A percentile compares a stretch with the other conserved stretches of the same genome.
Conservation (phyloP, 1,140 invertebrate species). For the Drosophila sulfurigaster region DNA sequence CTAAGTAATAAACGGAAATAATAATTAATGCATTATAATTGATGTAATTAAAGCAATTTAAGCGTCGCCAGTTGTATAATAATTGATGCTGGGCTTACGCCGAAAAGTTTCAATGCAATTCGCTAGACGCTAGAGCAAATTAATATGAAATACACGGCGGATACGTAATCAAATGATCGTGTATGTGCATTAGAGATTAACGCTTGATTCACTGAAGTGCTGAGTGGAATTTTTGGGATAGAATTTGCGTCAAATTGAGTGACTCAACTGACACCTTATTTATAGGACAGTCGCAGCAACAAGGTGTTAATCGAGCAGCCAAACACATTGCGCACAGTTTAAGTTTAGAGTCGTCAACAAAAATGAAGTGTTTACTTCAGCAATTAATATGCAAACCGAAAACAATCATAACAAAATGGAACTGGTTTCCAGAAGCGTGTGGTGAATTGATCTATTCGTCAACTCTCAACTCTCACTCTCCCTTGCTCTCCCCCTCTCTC, state of each 20-base stretch:
- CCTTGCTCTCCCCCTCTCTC: too few relatives aligned
- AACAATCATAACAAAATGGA: slow-evolving; percentile 4
- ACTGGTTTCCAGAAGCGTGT: slow-evolving; percentile 9
- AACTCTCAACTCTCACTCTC: not conserved
- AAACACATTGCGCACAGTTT: slow-evolving; percentile 19
- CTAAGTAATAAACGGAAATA: slow-evolving; percentile 13
- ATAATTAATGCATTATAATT: slow-evolving; percentile 26
- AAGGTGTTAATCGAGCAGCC: slow-evolving; percentile 13
- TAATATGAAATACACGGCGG: slow-evolving; percentile 1
- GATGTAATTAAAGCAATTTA: slow-evolving; percentile 26
- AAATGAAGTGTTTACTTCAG: not conserved
- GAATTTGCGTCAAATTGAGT: slow-evolving; percentile 17
- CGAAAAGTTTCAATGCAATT: not conserved
- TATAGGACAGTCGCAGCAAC: slow-evolving; percentile 16
- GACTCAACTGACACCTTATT: slow-evolving; percentile 32
- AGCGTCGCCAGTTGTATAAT: not conserved
- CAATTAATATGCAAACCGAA: slow-evolving; percentile 17
- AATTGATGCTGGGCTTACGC: not conserved
- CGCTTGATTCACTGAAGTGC: slow-evolving; percentile 5
- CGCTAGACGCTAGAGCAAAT: not conserved
- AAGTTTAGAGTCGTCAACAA: not conserved
- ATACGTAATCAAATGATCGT: not conserved
- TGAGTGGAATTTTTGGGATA: slow-evolving; percentile 13
- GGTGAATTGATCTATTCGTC: not conserved
- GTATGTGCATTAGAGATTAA: slow-evolving; percentile 17